phyloP scores from a whole-genome alignment of 92 coral and sea anemone species.

The Heteractis magnifica region DNA sequence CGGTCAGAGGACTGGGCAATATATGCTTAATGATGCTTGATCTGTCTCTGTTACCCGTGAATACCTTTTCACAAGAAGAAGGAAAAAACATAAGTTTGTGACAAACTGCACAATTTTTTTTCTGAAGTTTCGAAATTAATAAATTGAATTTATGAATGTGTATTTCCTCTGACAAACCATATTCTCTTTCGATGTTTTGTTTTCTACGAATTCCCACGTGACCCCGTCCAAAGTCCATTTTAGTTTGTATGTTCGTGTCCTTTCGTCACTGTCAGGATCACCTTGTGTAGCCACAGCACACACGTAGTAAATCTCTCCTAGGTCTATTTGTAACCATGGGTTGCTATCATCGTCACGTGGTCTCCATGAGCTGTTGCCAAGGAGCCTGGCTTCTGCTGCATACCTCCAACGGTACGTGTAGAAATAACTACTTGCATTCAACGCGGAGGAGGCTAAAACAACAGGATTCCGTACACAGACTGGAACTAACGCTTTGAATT shows the following conservation, averaged over 20 bases:
- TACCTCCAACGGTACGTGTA: neutral
- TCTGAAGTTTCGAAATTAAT: too few species aligned
- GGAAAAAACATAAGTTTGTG: neutral
- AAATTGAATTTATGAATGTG: too few species aligned
- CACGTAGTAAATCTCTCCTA: slow-evolving; percentile 17
- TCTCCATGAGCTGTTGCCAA: slow-evolving; percentile 12
- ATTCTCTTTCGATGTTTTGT: neutral
- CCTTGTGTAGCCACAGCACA: slow-evolving; percentile 39
- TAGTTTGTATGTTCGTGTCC: neutral
- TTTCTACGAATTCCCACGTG: neutral
- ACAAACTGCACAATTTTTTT: too few species aligned
- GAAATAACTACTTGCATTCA: neutral
- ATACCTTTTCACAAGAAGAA: neutral
- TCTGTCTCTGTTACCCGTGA: neutral
- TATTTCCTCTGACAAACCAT: neutral
- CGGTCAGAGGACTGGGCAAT: neutral
- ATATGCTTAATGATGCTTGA: neutral
- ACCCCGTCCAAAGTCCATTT: neutral
- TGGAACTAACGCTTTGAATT: neutral
- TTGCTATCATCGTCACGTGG: neutral
- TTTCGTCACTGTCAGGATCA: neutral
- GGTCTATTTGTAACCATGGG: slow-evolving; percentile 23
- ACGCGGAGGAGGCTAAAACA: neutral
- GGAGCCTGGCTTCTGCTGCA: slow-evolving; percentile 13
- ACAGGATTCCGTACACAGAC: neutral